phyloP scores from a whole-genome alignment of 2,888 invertebrate species.

The Parochlus steinenii region DNA sequence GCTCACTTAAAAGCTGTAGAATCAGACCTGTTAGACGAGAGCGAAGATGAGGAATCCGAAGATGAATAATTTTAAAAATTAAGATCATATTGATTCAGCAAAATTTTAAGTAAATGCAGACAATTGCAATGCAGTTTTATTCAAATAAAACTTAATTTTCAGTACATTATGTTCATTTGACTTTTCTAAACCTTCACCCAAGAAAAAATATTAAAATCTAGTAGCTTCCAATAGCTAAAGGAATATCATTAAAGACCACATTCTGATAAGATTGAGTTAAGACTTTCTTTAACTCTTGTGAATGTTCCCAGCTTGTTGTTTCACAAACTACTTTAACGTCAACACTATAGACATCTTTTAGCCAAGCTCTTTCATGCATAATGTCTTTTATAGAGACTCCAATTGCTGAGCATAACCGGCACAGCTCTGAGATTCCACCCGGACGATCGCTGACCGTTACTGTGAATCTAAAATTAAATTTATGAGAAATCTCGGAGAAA shows the following conservation, averaged over 20 bases:
- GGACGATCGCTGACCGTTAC: constrained; percentile 73
- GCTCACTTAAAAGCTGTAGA: background rate
- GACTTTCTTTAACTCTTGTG: constrained; percentile 39
- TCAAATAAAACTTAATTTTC: no score
- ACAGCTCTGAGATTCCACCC: constrained; percentile 74
- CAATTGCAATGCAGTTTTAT: no score
- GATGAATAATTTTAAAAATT: constrained; percentile 1
- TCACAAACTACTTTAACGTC: constrained; percentile 77
- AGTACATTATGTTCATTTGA: no score
- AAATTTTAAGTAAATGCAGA: no score
- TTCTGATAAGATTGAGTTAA: constrained; percentile 37
- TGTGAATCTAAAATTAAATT: constrained; percentile 40
- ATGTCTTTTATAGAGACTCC: constrained; percentile 91
- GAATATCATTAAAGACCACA: constrained; percentile 34
- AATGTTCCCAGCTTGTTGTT: constrained; percentile 68
- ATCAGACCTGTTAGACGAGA: no score
- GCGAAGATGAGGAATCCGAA: background rate
- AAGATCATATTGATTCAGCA: no score
- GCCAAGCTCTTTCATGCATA: constrained; percentile 90
- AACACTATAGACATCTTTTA: constrained; percentile 74
- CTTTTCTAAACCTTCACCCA: no score
- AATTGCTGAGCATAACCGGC: constrained; percentile 51
- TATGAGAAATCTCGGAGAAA: constrained; percentile 25
- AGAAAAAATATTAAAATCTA: no score
- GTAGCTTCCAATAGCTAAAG: constrained; percentile 23